These are phyloP conservation scores for Loxodonta africana DNA, from an alignment of 2,113 vertebrate genomes.

Conservation along the genomic window DNA sequence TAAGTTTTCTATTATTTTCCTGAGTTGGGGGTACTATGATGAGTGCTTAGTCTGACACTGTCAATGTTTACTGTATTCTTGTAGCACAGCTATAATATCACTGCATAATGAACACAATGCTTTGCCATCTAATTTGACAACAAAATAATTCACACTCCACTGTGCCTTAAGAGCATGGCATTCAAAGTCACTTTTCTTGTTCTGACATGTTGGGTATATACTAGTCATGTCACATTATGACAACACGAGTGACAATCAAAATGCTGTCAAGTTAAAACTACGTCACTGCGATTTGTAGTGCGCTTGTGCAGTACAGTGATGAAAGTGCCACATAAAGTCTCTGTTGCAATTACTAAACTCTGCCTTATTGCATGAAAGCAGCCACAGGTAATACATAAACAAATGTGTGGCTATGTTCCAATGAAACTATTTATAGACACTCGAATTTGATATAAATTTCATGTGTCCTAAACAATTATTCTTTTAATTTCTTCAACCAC, in stretches of 20 bases:
- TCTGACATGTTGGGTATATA: neutral
- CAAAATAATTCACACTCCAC: neutral
- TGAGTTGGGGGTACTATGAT: neutral
- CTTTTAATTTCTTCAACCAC: conserved; percentile 36
- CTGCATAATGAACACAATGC: neutral
- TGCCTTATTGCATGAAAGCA: neutral
- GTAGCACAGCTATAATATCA: neutral
- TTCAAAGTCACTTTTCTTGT: neutral
- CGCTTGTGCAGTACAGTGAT: neutral
- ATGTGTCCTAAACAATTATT: neutral
- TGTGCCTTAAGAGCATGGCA: neutral
- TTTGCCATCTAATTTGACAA: neutral
- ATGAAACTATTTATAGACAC: neutral
- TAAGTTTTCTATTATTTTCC: conserved; percentile 17
- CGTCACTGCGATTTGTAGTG: neutral
- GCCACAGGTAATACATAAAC: neutral
- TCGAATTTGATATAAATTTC: conserved; percentile 20
- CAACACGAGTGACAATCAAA: neutral
- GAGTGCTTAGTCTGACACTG: conserved; percentile 3
- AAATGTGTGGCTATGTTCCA: neutral
- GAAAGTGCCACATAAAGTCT: neutral
- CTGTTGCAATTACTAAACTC: neutral
- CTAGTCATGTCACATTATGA: neutral
- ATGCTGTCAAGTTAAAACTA: neutral
- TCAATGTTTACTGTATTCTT: neutral